phyloP scores from a whole-genome alignment of 2,797 vertebrate genomes.

The Aphelocoma californica region DNA sequence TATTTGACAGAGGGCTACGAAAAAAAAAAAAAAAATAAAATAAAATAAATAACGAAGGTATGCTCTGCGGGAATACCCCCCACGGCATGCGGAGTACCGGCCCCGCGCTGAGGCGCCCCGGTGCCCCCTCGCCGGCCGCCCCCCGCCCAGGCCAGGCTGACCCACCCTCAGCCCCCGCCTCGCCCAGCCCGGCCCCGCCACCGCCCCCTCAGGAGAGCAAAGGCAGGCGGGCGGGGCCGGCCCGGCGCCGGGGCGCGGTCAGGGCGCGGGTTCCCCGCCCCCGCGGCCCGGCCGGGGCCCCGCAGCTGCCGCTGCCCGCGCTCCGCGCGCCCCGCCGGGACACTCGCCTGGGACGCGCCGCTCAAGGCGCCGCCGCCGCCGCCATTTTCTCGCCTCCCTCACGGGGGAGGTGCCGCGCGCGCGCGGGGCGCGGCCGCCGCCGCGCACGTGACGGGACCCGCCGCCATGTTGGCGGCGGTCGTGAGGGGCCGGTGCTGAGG shows the following conservation, averaged over 20 bases:
- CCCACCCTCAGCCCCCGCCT: neutral
- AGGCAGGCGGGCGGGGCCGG: neutral
- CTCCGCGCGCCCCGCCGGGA: constrained; percentile 14
- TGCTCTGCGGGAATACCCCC: neutral
- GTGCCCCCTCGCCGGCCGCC: neutral
- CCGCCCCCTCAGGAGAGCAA: neutral
- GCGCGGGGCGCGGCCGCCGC: neutral
- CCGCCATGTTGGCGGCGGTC: neutral
- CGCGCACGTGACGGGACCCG: constrained; percentile 10
- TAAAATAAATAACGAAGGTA: neutral
- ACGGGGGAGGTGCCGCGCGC: constrained; percentile 71
- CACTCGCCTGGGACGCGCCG: constrained; percentile 66
- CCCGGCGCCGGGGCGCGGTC: neutral
- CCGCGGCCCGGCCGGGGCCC: neutral
- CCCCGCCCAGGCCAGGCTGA: neutral
- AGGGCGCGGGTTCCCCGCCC: constrained; percentile 1
- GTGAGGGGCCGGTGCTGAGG: rapidly evolving
- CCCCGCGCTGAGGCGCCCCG: neutral
- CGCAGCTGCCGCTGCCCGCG: neutral
- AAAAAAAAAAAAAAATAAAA: neutral
- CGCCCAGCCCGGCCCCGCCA: neutral
- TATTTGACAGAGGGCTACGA: neutral
- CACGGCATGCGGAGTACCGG: rapidly evolving
- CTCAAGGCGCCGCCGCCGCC: constrained; percentile 69
- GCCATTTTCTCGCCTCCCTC: constrained; percentile 80